These are phyloP conservation scores for Mastomys natalensis DNA, from an alignment of 2,113 vertebrate genomes.

Conservation along the genomic window DNA sequence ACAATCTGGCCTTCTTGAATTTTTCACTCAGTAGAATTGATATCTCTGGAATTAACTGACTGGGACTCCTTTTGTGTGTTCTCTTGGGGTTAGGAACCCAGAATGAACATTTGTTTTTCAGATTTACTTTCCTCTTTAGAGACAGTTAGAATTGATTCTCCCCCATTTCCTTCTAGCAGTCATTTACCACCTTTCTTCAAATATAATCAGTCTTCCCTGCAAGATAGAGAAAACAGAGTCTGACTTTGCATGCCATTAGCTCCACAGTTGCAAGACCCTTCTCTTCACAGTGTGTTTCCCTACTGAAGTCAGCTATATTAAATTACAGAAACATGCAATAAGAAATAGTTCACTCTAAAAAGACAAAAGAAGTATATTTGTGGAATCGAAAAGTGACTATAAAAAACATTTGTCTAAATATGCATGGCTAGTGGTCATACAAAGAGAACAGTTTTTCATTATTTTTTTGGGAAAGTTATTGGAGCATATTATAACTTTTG, in stretches of 20 bases:
- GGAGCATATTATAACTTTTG: not conserved
- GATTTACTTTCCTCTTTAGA: slow-evolving; percentile 68
- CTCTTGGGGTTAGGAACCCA: slow-evolving; percentile 50
- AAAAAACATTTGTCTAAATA: not conserved
- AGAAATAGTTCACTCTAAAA: slow-evolving; percentile 3
- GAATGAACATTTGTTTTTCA: slow-evolving; percentile 71
- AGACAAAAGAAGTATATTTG: slow-evolving; percentile 22
- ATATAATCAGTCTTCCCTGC: slow-evolving; percentile 73
- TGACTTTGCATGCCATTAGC: slow-evolving; percentile 51
- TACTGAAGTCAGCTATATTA: slow-evolving; percentile 53
- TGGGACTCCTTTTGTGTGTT: not conserved
- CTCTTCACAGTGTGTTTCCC: not conserved
- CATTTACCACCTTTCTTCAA: slow-evolving; percentile 70
- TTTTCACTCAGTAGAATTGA: slow-evolving; percentile 19
- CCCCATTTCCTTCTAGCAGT: slow-evolving; percentile 34
- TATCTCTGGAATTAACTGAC: slow-evolving; percentile 67
- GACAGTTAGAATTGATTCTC: slow-evolving; percentile 55
- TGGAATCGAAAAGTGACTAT: not conserved
- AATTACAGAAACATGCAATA: slow-evolving; percentile 23
- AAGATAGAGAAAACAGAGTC: slow-evolving; percentile 67
- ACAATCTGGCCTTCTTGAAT: slow-evolving; percentile 57
- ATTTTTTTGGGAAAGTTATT: slow-evolving; percentile 21
- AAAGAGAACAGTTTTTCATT: not conserved
- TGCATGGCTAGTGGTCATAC: not conserved
- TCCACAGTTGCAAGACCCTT: slow-evolving; percentile 47